phyloP scores from a whole-genome alignment of 2,797 vertebrate species.

The Orestias chungarensis region DNA sequence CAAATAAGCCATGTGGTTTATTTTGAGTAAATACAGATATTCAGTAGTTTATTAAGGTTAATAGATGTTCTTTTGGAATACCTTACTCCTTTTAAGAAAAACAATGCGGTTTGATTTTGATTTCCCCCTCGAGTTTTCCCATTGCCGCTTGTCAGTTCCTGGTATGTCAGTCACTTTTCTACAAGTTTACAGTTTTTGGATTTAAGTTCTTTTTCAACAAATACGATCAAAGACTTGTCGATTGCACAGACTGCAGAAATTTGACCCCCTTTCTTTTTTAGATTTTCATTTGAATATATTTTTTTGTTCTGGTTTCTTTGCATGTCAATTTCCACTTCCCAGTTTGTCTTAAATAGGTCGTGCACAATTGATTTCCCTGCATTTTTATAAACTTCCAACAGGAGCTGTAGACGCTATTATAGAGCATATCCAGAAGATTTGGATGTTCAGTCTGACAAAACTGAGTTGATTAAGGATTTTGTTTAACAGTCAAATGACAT shows the following conservation, averaged over 20 bases:
- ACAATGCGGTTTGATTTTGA: too few species aligned
- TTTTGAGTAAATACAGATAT: not conserved
- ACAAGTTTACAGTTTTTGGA: not conserved
- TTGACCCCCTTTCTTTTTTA: slow-evolving; percentile 1
- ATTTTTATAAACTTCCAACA: not conserved
- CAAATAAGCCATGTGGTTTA: too few species aligned
- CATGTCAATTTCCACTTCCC: not conserved
- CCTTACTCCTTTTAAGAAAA: not conserved
- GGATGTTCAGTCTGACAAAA: not conserved
- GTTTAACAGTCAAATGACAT: slow-evolving; percentile 27
- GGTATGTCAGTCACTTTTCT: not conserved
- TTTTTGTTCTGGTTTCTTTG: not conserved
- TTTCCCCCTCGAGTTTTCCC: not conserved
- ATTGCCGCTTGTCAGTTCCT: not conserved
- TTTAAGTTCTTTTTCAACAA: not conserved
- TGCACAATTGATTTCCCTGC: not conserved
- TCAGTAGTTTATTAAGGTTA: not conserved
- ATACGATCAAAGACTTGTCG: not conserved
- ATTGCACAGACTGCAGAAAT: not conserved
- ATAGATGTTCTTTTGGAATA: not conserved
- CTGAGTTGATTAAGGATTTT: not conserved
- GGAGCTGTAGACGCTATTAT: not conserved
- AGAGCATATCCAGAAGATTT: not conserved
- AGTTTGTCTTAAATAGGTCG: not conserved
- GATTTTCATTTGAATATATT: not conserved